Conservation (phyloP, 2,113 vertebrate genomes). For the Formicarius rufipectus region DNA sequence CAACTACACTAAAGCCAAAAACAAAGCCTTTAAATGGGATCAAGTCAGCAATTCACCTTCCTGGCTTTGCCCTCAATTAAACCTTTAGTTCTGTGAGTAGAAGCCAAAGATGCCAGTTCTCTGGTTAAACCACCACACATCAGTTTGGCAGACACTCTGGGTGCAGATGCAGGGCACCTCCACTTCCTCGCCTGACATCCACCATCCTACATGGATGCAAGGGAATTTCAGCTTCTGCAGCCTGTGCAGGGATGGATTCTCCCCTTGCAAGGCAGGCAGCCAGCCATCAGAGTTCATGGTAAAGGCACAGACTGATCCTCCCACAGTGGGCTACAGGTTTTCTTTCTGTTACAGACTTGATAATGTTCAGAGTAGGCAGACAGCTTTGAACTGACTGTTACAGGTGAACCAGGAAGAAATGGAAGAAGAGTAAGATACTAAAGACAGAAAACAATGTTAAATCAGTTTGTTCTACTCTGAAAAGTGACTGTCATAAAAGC, state of each 20-base stretch:
- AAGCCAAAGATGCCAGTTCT: neutral
- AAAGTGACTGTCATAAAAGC: neutral
- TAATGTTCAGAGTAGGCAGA: neutral
- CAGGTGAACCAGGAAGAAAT: neutral
- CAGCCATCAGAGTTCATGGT: neutral
- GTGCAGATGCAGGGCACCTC: neutral
- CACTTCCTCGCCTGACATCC: neutral
- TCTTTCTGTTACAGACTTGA: rapidly evolving
- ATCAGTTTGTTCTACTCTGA: neutral
- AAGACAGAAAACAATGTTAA: neutral
- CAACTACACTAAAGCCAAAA: neutral
- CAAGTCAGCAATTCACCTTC: neutral
- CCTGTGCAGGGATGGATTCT: neutral
- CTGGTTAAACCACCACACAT: neutral
- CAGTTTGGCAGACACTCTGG: neutral
- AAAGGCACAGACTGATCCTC: neutral
- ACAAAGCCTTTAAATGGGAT: neutral
- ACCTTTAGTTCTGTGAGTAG: neutral
- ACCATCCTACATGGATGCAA: rapidly evolving
- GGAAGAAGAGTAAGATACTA: neutral
- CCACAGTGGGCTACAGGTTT: neutral
- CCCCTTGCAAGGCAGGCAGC: neutral
- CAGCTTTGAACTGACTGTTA: neutral
- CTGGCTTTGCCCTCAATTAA: neutral
- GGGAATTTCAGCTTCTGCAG: neutral